Evolutionary conservation across 2,113 vertebrate genomes (phyloP).

Genomic region (Mionectes macconnelli): DNA sequence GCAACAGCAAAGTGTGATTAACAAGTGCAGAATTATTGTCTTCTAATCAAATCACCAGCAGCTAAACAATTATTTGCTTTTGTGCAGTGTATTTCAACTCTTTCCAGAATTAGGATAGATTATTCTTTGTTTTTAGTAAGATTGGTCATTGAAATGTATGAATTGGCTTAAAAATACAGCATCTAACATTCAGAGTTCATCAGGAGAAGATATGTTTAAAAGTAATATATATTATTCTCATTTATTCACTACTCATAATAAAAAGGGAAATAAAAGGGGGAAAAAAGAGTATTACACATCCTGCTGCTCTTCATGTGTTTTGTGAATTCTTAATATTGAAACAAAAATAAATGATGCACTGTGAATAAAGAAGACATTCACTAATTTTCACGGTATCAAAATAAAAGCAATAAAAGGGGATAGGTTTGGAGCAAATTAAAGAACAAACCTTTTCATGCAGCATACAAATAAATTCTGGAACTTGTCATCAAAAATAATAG

Average conservation of each 20-base stretch:
- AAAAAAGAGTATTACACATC: neutral
- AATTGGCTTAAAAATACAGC: neutral
- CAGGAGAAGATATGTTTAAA: neutral
- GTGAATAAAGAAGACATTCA: neutral
- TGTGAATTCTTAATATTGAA: neutral
- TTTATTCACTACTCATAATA: neutral
- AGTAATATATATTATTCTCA: neutral
- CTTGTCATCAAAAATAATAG: neutral
- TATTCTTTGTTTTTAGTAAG: neutral
- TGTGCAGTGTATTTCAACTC: neutral
- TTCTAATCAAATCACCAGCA: neutral
- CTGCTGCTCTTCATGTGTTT: neutral
- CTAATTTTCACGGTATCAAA: neutral
- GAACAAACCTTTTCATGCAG: neutral
- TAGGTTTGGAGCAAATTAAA: neutral
- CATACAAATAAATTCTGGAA: neutral
- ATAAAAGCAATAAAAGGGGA: neutral
- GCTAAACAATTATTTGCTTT: neutral
- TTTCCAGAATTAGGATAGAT: neutral
- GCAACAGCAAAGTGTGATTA: neutral
- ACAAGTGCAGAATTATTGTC: neutral
- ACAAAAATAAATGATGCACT: neutral
- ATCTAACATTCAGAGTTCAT: neutral
- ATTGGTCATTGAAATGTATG: neutral
- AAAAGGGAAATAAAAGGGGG: fast-evolving